These are phyloP conservation scores for Boloria selene DNA, from an alignment of 2,888 invertebrate species.

Conservation along the genomic window DNA sequence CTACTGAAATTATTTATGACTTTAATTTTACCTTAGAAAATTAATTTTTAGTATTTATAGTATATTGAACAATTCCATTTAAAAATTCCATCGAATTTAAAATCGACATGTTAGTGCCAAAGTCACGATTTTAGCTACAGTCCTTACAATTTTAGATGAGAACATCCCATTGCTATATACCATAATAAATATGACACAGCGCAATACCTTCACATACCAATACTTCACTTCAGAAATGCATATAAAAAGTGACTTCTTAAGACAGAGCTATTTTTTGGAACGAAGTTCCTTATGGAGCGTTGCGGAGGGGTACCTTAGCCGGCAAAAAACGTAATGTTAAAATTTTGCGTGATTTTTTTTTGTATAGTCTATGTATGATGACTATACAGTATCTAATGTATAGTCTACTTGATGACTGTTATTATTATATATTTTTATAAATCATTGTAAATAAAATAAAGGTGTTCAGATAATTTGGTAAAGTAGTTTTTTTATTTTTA, in stretches of 20 bases:
- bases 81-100: conserved; percentile 69
- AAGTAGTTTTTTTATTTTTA: too few species aligned
- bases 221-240: conserved; percentile 44
- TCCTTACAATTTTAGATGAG: conserved; percentile 23
- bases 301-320: too few species aligned
- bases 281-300: too few species aligned
- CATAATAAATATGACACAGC: conserved; percentile 6
- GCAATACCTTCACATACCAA: conserved; percentile 40
- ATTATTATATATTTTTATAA: too few species aligned
- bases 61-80: conserved; percentile 69
- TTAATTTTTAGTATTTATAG: conserved; percentile 51
- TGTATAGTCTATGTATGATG: too few species aligned
- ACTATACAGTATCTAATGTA: too few species aligned
- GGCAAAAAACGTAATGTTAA: too few species aligned
- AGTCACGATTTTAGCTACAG: conserved; percentile 38
- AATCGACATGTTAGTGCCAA: conserved; percentile 45
- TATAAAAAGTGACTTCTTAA: conserved; percentile 40
- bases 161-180: conserved; percentile 3
- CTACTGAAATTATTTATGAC: conserved; percentile 66
- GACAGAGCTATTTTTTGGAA: conserved; percentile 42
- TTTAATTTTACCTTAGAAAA: conserved; percentile 61
- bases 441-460: too few species aligned
- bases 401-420: too few species aligned
- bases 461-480: too few species aligned
- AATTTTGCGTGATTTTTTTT: too few species aligned